Evolutionary conservation across 2,888 invertebrate genomes (phyloP).

Genomic region (Habroteleia sp.): DNA sequence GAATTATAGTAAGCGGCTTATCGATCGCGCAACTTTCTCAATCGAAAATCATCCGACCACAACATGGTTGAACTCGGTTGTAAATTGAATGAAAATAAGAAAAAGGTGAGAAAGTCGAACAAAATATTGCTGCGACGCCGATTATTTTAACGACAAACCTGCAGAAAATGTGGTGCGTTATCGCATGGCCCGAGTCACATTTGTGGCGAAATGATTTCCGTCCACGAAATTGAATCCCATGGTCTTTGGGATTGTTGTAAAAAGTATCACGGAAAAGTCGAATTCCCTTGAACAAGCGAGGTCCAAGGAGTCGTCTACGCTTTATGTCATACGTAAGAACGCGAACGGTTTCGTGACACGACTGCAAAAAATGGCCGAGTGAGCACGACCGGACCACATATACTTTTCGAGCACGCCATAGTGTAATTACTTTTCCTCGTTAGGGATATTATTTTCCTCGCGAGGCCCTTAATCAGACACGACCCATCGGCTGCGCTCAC

Average conservation of each 20-base stretch:
- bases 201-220: conserved; percentile 27
- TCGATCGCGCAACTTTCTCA: conserved; percentile 60
- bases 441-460: conserved; percentile 77
- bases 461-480: conserved; percentile 73
- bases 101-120: not conserved
- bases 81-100: conserved; percentile 32
- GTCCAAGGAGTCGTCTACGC: conserved; percentile 26
- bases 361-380: conserved; percentile 57
- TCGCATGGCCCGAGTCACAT: conserved; percentile 9
- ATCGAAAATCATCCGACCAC: conserved; percentile 44
- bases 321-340: conserved; percentile 44
- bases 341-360: conserved; percentile 50
- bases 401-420: conserved; percentile 77
- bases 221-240: conserved; percentile 27
- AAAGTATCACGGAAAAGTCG: conserved; percentile 44
- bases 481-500: conserved; percentile 72
- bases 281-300: conserved; percentile 37
- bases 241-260: conserved; percentile 28
- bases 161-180: not conserved
- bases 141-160: not conserved
- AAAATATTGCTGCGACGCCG: not conserved
- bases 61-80: not conserved
- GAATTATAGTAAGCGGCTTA: conserved; percentile 77
- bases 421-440: conserved; percentile 79
- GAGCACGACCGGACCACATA: conserved; percentile 43